These are phyloP conservation scores for Aricia artaxerxes DNA, from an alignment of 2,888 invertebrate genomes.

Conservation along the genomic window DNA sequence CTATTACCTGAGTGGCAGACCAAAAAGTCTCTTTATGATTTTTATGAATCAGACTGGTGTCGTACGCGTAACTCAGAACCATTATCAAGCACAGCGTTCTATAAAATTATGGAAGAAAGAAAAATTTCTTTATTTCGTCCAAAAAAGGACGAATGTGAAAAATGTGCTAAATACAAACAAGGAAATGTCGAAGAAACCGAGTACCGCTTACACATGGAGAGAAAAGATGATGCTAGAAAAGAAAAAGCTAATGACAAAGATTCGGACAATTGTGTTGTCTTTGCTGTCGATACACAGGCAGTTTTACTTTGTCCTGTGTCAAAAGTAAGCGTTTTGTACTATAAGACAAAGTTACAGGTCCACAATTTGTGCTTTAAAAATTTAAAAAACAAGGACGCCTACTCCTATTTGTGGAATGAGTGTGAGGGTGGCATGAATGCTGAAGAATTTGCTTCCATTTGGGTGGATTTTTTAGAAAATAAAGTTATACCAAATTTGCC, in stretches of 20 bases:
- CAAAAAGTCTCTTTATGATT: not conserved
- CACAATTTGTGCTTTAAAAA: slow-evolving; percentile 23
- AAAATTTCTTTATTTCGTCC: no score
- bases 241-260: no score
- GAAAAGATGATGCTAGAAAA: no score
- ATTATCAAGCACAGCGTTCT: not conserved
- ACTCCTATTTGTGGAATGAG: slow-evolving; percentile 6
- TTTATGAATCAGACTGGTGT: no score
- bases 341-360: slow-evolving; percentile 23
- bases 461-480: slow-evolving; percentile 16
- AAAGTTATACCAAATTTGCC: not conserved
- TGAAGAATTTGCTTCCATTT: slow-evolving; percentile 19
- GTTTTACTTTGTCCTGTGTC: no score
- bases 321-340: slow-evolving; percentile 3
- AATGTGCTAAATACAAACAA: no score
- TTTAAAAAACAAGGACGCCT: slow-evolving; percentile 18
- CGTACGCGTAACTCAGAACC: not conserved
- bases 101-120: no score
- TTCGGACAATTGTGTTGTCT: no score
- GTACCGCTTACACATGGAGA: no score
- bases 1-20: slow-evolving; percentile 1
- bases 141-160: no score
- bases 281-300: no score
- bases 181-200: no score
- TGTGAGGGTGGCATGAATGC: slow-evolving; percentile 4